A percentile compares a stretch with the other conserved stretches of the same genome.
These are phyloP conservation scores for Epinotia bilunana DNA, from an alignment of 2,888 invertebrate species.

Conservation along the genomic window DNA sequence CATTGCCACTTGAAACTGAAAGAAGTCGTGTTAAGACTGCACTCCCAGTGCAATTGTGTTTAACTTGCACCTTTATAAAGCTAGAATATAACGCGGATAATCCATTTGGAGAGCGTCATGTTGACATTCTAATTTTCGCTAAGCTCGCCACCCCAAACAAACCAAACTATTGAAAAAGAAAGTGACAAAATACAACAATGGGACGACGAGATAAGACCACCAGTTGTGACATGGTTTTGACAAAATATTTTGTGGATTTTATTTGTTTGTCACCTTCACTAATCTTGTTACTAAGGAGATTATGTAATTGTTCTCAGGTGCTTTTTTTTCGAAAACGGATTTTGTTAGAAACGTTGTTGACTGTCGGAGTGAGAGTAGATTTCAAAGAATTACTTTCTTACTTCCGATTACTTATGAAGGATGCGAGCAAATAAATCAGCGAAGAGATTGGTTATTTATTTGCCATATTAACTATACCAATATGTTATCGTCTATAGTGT, in stretches of 20 bases:
- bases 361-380: slow-evolving; percentile 52
- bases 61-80: not conserved
- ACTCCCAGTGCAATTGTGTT: not conserved
- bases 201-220: slow-evolving; percentile 70
- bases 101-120: slow-evolving; percentile 65
- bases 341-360: slow-evolving; percentile 43
- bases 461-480: not conserved
- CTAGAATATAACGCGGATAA: slow-evolving; percentile 56
- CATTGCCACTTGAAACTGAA: not conserved
- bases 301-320: slow-evolving; percentile 51
- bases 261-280: slow-evolving; percentile 65
- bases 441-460: slow-evolving; percentile 17
- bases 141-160: slow-evolving; percentile 58
- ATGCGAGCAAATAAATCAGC: slow-evolving; percentile 20
- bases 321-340: slow-evolving; percentile 53
- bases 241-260: slow-evolving; percentile 77
- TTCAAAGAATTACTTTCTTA: slow-evolving; percentile 47
- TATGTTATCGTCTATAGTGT: not conserved
- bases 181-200: slow-evolving; percentile 61
- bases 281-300: slow-evolving; percentile 61
- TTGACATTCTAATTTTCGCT: slow-evolving; percentile 74
- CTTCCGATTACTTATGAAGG: slow-evolving; percentile 24
- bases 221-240: slow-evolving; percentile 75
- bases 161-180: slow-evolving; percentile 63
- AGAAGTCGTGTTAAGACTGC: not conserved